phyloP scores from a whole-genome alignment of 2,797 vertebrate genomes.

The Denticeps clupeoides region DNA sequence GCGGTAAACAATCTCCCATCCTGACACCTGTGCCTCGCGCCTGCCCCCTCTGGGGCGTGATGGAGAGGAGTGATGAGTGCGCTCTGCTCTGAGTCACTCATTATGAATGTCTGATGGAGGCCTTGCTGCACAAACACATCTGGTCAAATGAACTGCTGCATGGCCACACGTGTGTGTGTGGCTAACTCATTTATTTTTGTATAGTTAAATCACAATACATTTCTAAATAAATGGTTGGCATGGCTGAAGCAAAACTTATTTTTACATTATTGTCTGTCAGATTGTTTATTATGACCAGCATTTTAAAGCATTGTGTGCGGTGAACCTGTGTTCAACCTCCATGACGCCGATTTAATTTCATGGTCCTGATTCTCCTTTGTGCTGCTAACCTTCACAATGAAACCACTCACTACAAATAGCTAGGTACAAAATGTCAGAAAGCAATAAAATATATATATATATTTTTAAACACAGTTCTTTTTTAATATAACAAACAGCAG shows the following conservation, averaged over 20 bases:
- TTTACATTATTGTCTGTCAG: too few relatives aligned
- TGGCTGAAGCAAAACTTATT: too few relatives aligned
- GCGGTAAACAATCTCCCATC: conserved; percentile 15
- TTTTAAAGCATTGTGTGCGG: background rate
- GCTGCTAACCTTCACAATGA: conserved; percentile 9
- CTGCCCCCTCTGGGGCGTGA: conserved; percentile 29
- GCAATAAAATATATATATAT: background rate
- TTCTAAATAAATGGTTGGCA: too few relatives aligned
- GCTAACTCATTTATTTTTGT: too few relatives aligned
- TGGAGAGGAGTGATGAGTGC: conserved; percentile 40
- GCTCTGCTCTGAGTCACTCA: conserved; percentile 34
- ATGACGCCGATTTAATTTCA: conserved; percentile 32
- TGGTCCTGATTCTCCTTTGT: conserved; percentile 25
- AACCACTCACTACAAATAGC: conserved; percentile 25
- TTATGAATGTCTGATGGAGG: conserved; percentile 41
- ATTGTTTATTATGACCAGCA: background rate
- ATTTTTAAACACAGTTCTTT: background rate
- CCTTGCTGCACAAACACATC: conserved; percentile 28
- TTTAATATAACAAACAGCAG: too few relatives aligned
- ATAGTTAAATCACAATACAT: too few relatives aligned
- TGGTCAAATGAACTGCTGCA: background rate
- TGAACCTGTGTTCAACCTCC: conserved; percentile 2
- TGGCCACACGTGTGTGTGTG: too few relatives aligned
- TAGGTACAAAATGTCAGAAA: conserved; percentile 13
- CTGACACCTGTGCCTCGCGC: conserved; percentile 5